Base-by-base conservation (phyloP, 2,888 invertebrate genomes). In the Gari tellinella region DNA sequence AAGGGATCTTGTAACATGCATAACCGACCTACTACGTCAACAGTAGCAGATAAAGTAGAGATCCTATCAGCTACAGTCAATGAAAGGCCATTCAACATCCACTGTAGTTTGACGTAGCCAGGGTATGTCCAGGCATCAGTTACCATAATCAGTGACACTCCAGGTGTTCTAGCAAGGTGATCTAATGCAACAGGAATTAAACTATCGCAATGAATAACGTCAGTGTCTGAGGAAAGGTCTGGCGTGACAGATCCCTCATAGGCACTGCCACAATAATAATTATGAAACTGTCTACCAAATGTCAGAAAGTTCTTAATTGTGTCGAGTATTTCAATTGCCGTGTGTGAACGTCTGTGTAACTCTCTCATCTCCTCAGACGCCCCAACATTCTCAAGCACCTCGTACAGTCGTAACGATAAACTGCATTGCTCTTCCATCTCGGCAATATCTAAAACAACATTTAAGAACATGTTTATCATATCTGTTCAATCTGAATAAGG, bases 71-170 rank as follows among this genome's bases (percentile, higher is more conserved):
- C 10, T 31, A 4, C 5, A 5, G 41, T 51, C n/a, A 40, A 40
- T 23, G 21, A n/a, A 4, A 23, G 14, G 17, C 41, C 43, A 26
- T 41, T 26, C 12, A 40, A 23, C 15, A 61, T 40, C 4, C 8
- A 25, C n/a, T 49, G 49, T 3, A 61, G 25, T 51, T 51, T 49
- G 1, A 61, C 49, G 19, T 61, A 61, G 1, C 61, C 61, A 10
- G 61, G 61, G 19, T 61, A 38, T 15, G 61, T 61, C 12, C 38
- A 10, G 12, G 4, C 4, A 26, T 61, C 61, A 2, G 38, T 1
- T 8, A 51, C 21, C 49, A 60, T 37, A 12, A 49, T 7, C 17
- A 60, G 19, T 15, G 49, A 25, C 15, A 12, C 38, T 19, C 46
- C 49, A n/a, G 31, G 15, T n/a, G 60, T 31, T 7, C 48, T 48